phyloP scores from a whole-genome alignment of 1,140 invertebrate species.

The Oreohelix idahoensis region DNA sequence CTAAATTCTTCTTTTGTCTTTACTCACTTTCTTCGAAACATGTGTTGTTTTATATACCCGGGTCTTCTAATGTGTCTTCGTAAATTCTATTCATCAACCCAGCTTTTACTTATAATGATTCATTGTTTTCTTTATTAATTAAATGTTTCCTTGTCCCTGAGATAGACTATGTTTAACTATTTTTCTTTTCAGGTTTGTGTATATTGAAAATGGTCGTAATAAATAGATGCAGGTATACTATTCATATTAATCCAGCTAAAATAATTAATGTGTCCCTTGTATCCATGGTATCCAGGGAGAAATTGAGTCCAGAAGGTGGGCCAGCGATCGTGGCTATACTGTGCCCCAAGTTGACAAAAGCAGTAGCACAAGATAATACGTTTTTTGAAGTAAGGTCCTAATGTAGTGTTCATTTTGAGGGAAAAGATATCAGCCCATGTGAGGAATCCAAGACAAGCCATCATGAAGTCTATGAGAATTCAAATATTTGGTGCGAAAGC shows the following conservation, averaged over 20 bases:
- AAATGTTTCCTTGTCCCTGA: no score
- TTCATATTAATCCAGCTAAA: constrained; percentile 15
- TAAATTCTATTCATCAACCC: no score
- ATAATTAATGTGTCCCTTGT: background rate
- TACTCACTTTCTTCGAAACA: background rate
- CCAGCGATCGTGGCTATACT: background rate
- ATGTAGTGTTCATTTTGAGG: background rate
- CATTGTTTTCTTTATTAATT: no score
- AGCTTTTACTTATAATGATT: no score
- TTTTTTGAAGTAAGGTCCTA: constrained; percentile 28
- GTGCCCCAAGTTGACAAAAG: constrained; percentile 11
- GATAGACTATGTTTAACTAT: no score
- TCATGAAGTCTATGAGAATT: background rate
- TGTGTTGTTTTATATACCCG: no score
- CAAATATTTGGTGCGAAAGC: constrained; percentile 32
- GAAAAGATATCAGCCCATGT: background rate
- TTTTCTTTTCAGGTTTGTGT: background rate
- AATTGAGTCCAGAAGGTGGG: background rate
- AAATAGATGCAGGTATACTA: background rate
- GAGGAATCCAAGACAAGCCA: background rate
- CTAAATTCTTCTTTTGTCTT: background rate
- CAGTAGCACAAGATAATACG: constrained; percentile 9
- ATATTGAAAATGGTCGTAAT: background rate
- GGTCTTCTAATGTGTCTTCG: no score
- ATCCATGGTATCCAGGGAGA: constrained; percentile 1